Conservation (phyloP, 2,888 invertebrate species). For the Drosophila barbarae region DNA sequence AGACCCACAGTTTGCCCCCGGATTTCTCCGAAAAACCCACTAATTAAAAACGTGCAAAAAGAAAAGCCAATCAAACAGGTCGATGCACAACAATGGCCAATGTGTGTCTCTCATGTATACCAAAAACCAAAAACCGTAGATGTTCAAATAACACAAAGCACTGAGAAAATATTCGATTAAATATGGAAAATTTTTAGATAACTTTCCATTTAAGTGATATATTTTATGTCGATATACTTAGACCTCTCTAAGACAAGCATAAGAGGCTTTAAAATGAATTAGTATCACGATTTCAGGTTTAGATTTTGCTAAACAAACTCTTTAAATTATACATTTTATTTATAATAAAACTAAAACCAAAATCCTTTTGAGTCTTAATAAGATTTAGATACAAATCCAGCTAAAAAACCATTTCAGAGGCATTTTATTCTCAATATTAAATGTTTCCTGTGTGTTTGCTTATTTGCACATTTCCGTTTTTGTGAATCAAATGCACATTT, state of each 20-base stretch:
- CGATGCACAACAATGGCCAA: conserved; percentile 67
- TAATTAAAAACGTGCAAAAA: conserved; percentile 74
- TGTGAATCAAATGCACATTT: conserved; percentile 18
- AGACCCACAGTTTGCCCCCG: conserved; percentile 1
- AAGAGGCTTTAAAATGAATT: neutral
- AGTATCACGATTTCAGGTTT: neutral
- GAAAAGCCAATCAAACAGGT: conserved; percentile 71
- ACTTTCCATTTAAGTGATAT: too few relatives aligned
- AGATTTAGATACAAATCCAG: neutral
- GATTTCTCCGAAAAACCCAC: conserved; percentile 31
- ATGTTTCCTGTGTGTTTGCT: neutral
- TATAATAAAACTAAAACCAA: neutral
- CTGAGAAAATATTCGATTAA: neutral
- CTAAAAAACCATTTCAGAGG: neutral
- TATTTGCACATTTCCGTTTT: conserved; percentile 6
- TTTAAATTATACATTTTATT: neutral
- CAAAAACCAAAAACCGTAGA: conserved; percentile 18
- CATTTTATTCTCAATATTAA: neutral
- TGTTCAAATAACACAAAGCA: conserved; percentile 40
- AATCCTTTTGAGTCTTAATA: neutral
- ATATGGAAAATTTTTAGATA: neutral
- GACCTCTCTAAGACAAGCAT: neutral
- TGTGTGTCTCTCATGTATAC: conserved; percentile 24
- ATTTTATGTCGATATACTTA: neutral
- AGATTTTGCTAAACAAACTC: neutral